Evolutionary conservation across 35 echinoderm and acorn worm species (phyloP).

Genomic region (Chiridota heheva): DNA sequence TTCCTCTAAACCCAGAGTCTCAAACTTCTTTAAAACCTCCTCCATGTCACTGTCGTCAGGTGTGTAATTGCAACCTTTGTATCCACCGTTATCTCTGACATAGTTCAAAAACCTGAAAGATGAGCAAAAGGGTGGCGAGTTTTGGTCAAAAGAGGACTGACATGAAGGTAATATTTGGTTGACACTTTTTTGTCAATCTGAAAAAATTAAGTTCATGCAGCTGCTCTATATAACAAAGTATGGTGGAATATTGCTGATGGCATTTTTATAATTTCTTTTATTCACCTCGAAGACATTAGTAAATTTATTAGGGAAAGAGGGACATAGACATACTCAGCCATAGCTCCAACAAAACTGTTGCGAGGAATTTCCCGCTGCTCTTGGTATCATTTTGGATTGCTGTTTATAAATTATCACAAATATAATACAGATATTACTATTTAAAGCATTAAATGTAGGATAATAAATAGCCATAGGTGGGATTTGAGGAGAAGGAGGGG

Average conservation of each 20-base stretch:
- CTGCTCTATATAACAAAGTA: background rate
- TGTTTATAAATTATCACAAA: no score
- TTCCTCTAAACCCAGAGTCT: conserved; percentile 30
- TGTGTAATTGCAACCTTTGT: conserved; percentile 59
- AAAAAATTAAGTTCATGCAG: background rate
- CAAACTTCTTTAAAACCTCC: conserved; percentile 27
- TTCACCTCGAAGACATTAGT: no score
- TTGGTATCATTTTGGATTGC: no score
- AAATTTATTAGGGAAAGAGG: no score
- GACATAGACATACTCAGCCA: no score
- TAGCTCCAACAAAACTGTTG: no score
- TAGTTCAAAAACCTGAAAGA: conserved; percentile 30
- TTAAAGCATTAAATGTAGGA: no score
- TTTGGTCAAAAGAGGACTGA: no score
- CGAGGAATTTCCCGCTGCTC: no score
- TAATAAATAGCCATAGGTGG: no score
- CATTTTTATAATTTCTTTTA: background rate
- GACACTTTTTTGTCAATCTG: background rate
- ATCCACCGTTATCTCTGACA: conserved; percentile 44
- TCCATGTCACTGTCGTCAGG: conserved; percentile 50
- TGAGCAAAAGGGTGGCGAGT: background rate
- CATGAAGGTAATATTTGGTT: background rate
- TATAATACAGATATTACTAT: no score
- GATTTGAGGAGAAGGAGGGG: no score
- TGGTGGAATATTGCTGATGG: background rate